phyloP scores from a whole-genome alignment of 2,797 vertebrate species.

The Rhyacichthys aspro region DNA sequence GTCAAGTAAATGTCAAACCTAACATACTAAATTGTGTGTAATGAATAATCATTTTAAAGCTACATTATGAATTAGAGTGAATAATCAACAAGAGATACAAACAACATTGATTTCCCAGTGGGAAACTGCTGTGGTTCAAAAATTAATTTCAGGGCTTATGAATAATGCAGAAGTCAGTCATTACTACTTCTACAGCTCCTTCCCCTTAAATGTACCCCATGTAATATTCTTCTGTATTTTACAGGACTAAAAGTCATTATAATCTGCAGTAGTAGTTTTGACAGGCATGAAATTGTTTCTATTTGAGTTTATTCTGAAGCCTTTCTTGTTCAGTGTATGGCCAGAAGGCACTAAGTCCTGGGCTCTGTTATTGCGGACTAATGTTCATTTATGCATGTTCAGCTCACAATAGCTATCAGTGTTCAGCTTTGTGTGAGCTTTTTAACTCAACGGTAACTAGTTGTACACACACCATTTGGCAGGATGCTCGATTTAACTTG shows the following conservation, averaged over 20 bases:
- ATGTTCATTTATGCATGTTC: constrained; percentile 72
- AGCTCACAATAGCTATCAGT: constrained; percentile 68
- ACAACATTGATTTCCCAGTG: constrained; percentile 76
- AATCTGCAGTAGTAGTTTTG: constrained; percentile 65
- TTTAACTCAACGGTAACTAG: constrained; percentile 67
- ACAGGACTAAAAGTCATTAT: constrained; percentile 57
- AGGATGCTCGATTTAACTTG: constrained; percentile 78
- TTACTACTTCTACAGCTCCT: constrained; percentile 60
- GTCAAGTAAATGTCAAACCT: constrained; percentile 5
- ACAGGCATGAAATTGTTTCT: constrained; percentile 74
- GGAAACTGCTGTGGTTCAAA: constrained; percentile 64
- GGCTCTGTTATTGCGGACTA: constrained; percentile 66
- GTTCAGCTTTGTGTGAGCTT: constrained; percentile 63
- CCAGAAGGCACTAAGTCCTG: constrained; percentile 55
- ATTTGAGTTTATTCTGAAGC: constrained; percentile 44
- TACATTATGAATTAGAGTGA: constrained; percentile 56
- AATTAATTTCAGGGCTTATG: constrained; percentile 74
- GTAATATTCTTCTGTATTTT: constrained; percentile 65
- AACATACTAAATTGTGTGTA: constrained; percentile 25
- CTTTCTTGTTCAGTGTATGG: constrained; percentile 55
- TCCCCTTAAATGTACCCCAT: constrained; percentile 47
- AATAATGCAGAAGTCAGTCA: constrained; percentile 74
- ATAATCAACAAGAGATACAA: constrained; percentile 73
- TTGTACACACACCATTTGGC: constrained; percentile 62
- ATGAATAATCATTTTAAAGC: constrained; percentile 60